Evolutionary conservation across 2,113 vertebrate genomes (phyloP).

Genomic region (Seriola quinqueradiata): DNA sequence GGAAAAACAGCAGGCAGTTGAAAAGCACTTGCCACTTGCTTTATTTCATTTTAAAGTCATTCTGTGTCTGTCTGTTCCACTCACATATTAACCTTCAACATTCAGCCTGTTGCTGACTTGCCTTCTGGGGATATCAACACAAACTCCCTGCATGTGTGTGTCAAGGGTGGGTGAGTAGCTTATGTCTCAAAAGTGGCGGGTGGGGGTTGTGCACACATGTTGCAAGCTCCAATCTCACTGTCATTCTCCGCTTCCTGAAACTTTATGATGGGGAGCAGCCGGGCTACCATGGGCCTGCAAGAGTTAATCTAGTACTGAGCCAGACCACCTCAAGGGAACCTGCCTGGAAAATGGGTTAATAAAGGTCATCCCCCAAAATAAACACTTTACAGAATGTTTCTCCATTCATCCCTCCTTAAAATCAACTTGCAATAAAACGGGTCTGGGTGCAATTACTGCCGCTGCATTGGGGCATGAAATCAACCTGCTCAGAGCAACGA

Average conservation of each 20-base stretch:
- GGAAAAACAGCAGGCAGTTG: slow-evolving; percentile 47
- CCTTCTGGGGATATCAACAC: slow-evolving; percentile 56
- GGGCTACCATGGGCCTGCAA: slow-evolving; percentile 86
- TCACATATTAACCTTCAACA: slow-evolving; percentile 72
- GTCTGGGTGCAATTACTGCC: slow-evolving; percentile 97
- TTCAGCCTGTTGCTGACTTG: slow-evolving; percentile 59
- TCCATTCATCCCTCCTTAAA: slow-evolving; percentile 95
- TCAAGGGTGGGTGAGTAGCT: slow-evolving; percentile 64
- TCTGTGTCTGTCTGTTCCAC: slow-evolving; percentile 55
- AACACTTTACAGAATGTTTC: slow-evolving; percentile 98
- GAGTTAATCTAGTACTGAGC: slow-evolving; percentile 89
- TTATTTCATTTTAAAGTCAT: slow-evolving; percentile 75
- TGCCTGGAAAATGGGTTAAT: slow-evolving; percentile 95
- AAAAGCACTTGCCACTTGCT: slow-evolving; percentile 44
- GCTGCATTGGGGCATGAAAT: slow-evolving; percentile 95
- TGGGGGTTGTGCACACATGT: slow-evolving; percentile 84
- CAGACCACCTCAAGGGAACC: slow-evolving; percentile 89
- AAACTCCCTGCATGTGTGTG: slow-evolving; percentile 51
- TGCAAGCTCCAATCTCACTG: slow-evolving; percentile 89
- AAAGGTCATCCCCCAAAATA: slow-evolving; percentile 97
- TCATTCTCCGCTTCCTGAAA: slow-evolving; percentile 88
- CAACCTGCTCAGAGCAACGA: slow-evolving; percentile 91
- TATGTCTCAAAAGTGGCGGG: slow-evolving; percentile 65
- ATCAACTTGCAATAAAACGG: slow-evolving; percentile 96
- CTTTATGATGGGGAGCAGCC: slow-evolving; percentile 85